Percentiles rank a stretch among this genome's conserved stretches.
phyloP scores from a whole-genome alignment of 2,797 vertebrate genomes.

The Takifugu ocellatus region DNA sequence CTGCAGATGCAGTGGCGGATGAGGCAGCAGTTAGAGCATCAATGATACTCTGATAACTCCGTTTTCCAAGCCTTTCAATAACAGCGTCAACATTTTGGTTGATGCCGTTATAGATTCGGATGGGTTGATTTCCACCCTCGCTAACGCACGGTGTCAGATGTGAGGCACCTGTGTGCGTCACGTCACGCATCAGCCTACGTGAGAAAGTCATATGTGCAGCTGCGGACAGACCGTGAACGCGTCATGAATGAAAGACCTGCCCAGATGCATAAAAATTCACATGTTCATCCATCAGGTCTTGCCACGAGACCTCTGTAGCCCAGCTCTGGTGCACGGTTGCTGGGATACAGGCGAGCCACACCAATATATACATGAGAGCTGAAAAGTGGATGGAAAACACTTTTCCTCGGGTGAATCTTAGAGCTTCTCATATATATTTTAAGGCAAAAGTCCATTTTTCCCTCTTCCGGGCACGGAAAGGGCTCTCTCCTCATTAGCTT shows the following conservation, averaged over 20 bases:
- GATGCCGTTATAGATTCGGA: too few relatives aligned
- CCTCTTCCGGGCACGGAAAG: constrained; percentile 4
- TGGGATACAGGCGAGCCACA: constrained; percentile 53
- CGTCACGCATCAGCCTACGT: too few relatives aligned
- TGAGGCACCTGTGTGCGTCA: too few relatives aligned
- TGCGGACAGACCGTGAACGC: not conserved
- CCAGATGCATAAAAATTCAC: constrained; percentile 15
- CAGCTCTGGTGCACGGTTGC: constrained; percentile 43
- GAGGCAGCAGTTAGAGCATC: too few relatives aligned
- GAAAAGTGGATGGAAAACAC: constrained; percentile 55
- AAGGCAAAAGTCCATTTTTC: constrained; percentile 40
- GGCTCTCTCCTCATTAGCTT: not conserved
- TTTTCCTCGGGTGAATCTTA: constrained; percentile 58
- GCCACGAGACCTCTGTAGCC: constrained; percentile 14
- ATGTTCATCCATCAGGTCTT: constrained; percentile 20
- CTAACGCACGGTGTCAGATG: too few relatives aligned
- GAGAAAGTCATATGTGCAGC: not conserved
- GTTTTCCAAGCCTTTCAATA: too few relatives aligned
- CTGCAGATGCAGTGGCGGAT: too few relatives aligned
- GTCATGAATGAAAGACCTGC: constrained; percentile 1
- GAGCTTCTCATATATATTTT: constrained; percentile 69
- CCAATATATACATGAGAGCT: constrained; percentile 43
- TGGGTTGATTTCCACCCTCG: too few relatives aligned
- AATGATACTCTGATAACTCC: too few relatives aligned
- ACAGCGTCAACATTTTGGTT: too few relatives aligned